A percentile compares a stretch with the other conserved stretches of the same genome.
Conservation (phyloP, 2,888 invertebrate species). For the Tricholauxania praeusta region DNA sequence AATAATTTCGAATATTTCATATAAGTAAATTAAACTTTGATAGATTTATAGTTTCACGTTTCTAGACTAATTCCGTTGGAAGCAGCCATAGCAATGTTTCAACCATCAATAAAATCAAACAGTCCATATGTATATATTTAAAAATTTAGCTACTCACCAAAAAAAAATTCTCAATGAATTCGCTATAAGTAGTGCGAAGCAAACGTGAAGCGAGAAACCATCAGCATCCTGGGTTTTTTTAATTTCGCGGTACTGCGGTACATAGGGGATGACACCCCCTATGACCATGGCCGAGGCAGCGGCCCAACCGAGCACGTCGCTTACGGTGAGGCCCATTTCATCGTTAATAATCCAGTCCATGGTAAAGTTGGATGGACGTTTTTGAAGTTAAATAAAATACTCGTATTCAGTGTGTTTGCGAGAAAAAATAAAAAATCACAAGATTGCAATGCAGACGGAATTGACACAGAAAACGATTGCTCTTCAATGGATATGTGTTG, state of each 20-base stretch:
- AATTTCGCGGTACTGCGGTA: conserved; percentile 96
- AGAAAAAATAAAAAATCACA: background rate
- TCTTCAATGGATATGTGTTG: conserved; percentile 26
- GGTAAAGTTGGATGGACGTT: conserved; percentile 6
- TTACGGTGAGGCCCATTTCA: conserved; percentile 79
- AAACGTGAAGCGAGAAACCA: conserved; percentile 97
- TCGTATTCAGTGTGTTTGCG: background rate
- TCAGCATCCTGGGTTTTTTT: conserved; percentile 91
- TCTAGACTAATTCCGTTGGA: too few species aligned
- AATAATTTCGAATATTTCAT: too few species aligned
- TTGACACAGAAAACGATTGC: conserved; percentile 13
- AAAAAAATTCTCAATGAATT: conserved; percentile 97
- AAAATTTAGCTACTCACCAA: conserved; percentile 78
- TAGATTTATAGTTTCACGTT: too few species aligned
- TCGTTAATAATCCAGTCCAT: conserved; percentile 87
- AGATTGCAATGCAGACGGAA: background rate
- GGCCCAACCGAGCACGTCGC: conserved; percentile 82
- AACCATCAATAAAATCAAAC: too few species aligned
- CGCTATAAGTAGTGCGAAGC: conserved; percentile 93
- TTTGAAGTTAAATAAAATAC: background rate
- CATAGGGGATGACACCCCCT: conserved; percentile 95
- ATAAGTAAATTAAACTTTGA: too few species aligned
- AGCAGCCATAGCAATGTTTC: too few species aligned
- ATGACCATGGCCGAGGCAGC: conserved; percentile 93
- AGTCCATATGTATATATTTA: background rate